Conservation (phyloP, 2,888 invertebrate species). For the Arge pagana region DNA sequence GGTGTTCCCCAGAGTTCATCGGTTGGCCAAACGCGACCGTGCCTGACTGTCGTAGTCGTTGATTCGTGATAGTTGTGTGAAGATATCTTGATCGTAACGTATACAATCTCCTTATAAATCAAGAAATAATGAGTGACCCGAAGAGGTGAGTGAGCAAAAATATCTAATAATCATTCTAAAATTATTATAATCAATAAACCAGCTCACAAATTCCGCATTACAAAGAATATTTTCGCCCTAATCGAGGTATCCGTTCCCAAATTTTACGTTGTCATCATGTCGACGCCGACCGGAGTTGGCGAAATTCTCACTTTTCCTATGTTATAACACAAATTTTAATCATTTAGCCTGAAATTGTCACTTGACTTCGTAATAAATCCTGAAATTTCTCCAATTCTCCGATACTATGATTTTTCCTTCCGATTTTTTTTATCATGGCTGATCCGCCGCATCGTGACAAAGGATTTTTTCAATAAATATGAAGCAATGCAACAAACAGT, state of each 20-base stretch:
- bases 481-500: neutral
- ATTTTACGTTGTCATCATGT: conserved; percentile 60
- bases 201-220: neutral
- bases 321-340: conserved; percentile 5
- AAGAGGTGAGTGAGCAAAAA: conserved; percentile 45
- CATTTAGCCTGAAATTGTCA: conserved; percentile 19
- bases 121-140: conserved; percentile 49
- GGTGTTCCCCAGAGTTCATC: no score
- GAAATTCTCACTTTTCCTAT: conserved; percentile 19
- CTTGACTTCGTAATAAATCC: conserved; percentile 31
- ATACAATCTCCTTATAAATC: conserved; percentile 33
- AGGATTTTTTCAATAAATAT: conserved; percentile 29
- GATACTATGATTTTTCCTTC: neutral
- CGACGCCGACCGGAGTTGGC: conserved; percentile 41
- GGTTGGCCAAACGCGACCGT: no score
- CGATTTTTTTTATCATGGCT: conserved; percentile 36
- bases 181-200: neutral
- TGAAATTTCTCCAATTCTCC: conserved; percentile 24
- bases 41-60: conserved; percentile 16
- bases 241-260: conserved; percentile 46
- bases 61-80: conserved; percentile 11
- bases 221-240: conserved; percentile 19
- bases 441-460: conserved; percentile 38
- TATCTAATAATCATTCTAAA: conserved; percentile 3
- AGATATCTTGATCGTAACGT: conserved; percentile 29